Base-by-base conservation (phyloP, 1,140 invertebrate genomes). In the Hormaphis cornu region DNA sequence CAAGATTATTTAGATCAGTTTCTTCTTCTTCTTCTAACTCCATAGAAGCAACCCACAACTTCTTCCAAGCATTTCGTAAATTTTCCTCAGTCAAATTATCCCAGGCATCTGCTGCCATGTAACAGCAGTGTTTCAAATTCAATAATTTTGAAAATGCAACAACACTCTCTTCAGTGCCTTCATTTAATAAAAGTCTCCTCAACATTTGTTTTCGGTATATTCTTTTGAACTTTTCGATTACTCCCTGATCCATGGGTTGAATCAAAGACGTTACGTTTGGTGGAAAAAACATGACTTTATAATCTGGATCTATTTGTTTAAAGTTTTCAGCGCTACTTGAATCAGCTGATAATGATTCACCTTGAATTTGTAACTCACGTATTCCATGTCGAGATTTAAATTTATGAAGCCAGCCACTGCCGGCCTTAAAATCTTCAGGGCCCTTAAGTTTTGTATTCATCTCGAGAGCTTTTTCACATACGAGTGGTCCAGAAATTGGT, bases 301-400 rank as follows among this genome's bases (percentile, higher is more conserved):
- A n/a, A n/a, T n/a, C n/a, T n/a, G n/a, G n/a, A n/a, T n/a, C n/a
- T n/a, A n/a, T n/a, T n/a, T n/a, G n/a, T 40, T 56, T 53, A 40
- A 69, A 69, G 3, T 28, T 28, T 12, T 42, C 30, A 71, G 74
- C 74, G 28, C 72, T 73, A 61, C 30, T 20, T 63, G 24, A 20
- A 71, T 75, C 71, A 71, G 26, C 63, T 18, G 72, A 75, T 12
- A 77, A 71, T 71, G 74, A 72, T 74, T 79, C 78, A 61, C 75
- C 75, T 70, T 73, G 71, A 46, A 77, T 75, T 71, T 72, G 75
- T n/a, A 76, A 66, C 22, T 71, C 63, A 69, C 76, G 74, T 42
- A 80, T 76, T 66, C 75, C 73, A 71, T 76, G 72, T 53, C 78
- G 69, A 53, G 72, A 73, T 71, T 78, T 76, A 75, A 78, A 79